Base-by-base conservation (phyloP, 2,113 vertebrate species). In the Clinocottus analis region DNA sequence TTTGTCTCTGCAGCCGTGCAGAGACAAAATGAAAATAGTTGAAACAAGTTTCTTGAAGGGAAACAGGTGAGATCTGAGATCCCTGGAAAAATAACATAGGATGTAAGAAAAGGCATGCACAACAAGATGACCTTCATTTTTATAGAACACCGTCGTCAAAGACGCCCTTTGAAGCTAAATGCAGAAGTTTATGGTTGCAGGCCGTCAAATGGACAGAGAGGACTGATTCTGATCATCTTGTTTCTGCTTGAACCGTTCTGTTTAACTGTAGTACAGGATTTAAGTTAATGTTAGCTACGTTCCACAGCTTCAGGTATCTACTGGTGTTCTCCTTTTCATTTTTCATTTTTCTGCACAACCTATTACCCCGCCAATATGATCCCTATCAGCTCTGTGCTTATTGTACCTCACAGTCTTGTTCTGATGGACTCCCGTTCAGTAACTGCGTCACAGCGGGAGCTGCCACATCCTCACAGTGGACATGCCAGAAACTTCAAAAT, bases 381-480 rank as follows among this genome's bases (percentile, higher is more conserved):
- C 49, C 79, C 49, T 45, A 17, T 64, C 69, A 78, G 61, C 41
- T 64, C 70, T 71, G 35, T 27, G 71, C 59, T 75, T 43, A 69
- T 74, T 76, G 33, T 39, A 31, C 43, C 35, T 59, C 41, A 27
- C 58, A 43, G 39, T 71, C 53, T 39, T 55, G 84, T 77, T 84
- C 67, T 86, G 81, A 90, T 81, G 69, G 85, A 84, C 74, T 82
- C 73, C 83, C 80, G 74, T 81, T 53, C 49, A 87, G 81, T 78
- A 66, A 85, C 84, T 74, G 73, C 43, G 59, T 85, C 87, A 90
- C 87, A 87, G 84, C 27, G 21, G 79, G 85, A 85, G 85, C 82
- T 84, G 85, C 82, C 84, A 87, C 84, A 82, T 84, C 77, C 80
- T 80, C 60, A 25, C 66, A 5, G 67, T 23, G 63, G 83, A 61